Evolutionary conservation across 1,140 invertebrate genomes (phyloP).

Genomic region (Brachionus koreanus): DNA sequence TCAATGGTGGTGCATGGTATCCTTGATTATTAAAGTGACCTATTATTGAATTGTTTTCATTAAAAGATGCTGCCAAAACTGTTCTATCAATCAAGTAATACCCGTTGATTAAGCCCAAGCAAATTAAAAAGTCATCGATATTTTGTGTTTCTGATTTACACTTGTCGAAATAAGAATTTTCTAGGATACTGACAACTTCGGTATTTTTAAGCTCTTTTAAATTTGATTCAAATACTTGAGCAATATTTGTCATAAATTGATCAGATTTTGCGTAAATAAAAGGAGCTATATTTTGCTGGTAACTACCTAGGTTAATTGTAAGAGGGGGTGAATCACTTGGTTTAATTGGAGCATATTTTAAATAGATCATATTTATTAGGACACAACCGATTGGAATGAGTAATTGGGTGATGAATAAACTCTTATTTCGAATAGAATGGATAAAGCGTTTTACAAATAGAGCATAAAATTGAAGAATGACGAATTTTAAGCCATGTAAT

Average conservation of each 20-base stretch:
- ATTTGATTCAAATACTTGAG: constrained; percentile 1
- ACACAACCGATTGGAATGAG: constrained; percentile 56
- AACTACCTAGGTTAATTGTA: constrained; percentile 49
- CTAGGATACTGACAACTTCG: neutral
- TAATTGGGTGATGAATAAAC: constrained; percentile 53
- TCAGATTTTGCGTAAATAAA: constrained; percentile 40
- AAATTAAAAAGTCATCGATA: constrained; percentile 7
- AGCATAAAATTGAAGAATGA: constrained; percentile 55
- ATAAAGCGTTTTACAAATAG: constrained; percentile 58
- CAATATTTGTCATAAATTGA: neutral
- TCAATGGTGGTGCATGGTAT: constrained; percentile 20
- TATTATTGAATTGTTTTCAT: neutral
- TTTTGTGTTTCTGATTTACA: neutral
- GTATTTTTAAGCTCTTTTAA: constrained; percentile 10
- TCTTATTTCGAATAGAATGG: constrained; percentile 56
- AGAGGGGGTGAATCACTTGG: constrained; percentile 51
- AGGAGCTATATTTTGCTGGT: constrained; percentile 49
- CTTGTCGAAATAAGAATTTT: neutral
- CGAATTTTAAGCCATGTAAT: constrained; percentile 44
- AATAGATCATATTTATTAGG: constrained; percentile 15
- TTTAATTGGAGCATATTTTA: constrained; percentile 53
- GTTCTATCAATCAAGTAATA: constrained; percentile 30
- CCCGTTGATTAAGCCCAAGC: neutral
- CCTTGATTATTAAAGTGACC: constrained; percentile 44
- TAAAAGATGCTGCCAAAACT: neutral